phyloP scores from a whole-genome alignment of 2,797 vertebrate species.

The Phalanger gymnotis region DNA sequence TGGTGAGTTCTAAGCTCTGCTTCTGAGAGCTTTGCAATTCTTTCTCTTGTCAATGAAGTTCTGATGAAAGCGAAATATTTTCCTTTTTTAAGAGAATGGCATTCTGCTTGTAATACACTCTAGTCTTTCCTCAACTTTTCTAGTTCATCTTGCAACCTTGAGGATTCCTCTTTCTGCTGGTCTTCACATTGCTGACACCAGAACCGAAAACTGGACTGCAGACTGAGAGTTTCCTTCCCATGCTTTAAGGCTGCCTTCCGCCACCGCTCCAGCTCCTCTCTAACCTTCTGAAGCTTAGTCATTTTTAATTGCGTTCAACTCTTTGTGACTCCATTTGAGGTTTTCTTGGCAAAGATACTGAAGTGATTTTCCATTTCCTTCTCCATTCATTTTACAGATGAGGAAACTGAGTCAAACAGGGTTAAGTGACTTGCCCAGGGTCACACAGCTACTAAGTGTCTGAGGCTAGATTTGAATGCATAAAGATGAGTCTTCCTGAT shows the following conservation, averaged over 20 bases:
- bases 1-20: too few species aligned
- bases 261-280: constrained; percentile 92
- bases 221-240: constrained; percentile 90
- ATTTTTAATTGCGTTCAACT: neutral
- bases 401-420: neutral
- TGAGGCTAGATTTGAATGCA: neutral
- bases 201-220: constrained; percentile 91
- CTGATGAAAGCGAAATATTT: too few species aligned
- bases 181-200: constrained; percentile 88
- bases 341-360: neutral
- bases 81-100: too few species aligned
- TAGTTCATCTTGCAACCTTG: constrained; percentile 90
- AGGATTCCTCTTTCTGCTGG: constrained; percentile 87
- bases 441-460: neutral
- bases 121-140: too few species aligned
- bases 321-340: neutral
- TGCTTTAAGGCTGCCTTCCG: constrained; percentile 90
- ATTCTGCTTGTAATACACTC: too few species aligned
- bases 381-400: neutral
- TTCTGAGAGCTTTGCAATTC: too few species aligned
- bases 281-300: constrained; percentile 89
- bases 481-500: neutral
- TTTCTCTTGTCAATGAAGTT: too few species aligned
- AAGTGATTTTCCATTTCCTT: neutral
- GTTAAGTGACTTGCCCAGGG: neutral